Conservation (phyloP, 2,888 invertebrate species). For the Sipha maydis region DNA sequence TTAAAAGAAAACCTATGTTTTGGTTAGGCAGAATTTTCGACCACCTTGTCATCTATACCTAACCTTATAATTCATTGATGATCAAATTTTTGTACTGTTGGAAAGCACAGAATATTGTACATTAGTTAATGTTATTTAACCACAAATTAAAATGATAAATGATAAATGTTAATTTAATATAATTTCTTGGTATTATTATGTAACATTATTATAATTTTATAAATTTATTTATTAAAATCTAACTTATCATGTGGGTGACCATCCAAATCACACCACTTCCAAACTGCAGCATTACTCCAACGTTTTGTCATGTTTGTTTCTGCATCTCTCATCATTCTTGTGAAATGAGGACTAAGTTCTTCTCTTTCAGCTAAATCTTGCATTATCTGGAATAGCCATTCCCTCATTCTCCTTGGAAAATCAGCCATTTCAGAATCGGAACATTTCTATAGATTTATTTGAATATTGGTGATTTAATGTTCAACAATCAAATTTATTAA, state of each 20-base stretch:
- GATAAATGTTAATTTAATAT: neutral
- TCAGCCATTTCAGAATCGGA: conserved; percentile 87
- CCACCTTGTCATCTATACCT: too few relatives aligned
- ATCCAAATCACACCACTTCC: conserved; percentile 99
- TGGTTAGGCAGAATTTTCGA: too few relatives aligned
- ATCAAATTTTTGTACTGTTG: too few relatives aligned
- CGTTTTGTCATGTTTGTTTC: conserved; percentile 85
- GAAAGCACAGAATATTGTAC: too few relatives aligned
- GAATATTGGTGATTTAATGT: neutral
- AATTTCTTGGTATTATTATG: neutral
- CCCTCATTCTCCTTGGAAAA: conserved; percentile 96
- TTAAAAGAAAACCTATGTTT: too few relatives aligned
- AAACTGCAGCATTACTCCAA: conserved; percentile 93
- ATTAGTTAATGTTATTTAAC: too few relatives aligned
- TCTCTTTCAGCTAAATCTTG: conserved; percentile 90
- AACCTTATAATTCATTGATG: too few relatives aligned
- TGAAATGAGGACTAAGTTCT: conserved; percentile 83
- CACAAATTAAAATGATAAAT: conserved; percentile 43
- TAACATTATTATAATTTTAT: neutral
- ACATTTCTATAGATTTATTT: conserved; percentile 73
- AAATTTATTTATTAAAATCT: conserved; percentile 6
- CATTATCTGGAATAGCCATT: conserved; percentile 99
- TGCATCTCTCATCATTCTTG: conserved; percentile 88
- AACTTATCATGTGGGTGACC: conserved; percentile 88
- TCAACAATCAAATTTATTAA: neutral